Evolutionary conservation across 53 echinoderm and acorn worm genomes (phyloP).

Genomic region (Paelopatides confundens): DNA sequence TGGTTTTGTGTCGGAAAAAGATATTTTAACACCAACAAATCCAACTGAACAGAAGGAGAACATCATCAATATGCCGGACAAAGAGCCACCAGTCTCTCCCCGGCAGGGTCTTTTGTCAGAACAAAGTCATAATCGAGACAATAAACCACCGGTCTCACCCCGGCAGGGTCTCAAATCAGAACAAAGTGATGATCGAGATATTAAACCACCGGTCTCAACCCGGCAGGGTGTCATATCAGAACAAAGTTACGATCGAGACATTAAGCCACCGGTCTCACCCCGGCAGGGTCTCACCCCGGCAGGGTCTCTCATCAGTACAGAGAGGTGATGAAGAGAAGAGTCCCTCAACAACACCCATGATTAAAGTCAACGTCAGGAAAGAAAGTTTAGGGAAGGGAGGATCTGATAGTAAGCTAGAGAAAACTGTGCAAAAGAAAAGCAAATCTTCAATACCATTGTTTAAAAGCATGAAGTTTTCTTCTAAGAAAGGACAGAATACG

Average conservation of each 20-base stretch:
- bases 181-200: constrained; percentile 33
- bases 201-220: background rate
- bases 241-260: background rate
- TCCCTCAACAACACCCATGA: background rate
- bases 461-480: constrained; percentile 21
- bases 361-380: background rate
- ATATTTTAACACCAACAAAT: too few relatives aligned
- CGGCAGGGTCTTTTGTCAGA: background rate
- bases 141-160: background rate
- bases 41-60: too few relatives aligned
- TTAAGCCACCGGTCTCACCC: background rate
- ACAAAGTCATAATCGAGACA: constrained; percentile 23
- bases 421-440: constrained; percentile 5
- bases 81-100: background rate
- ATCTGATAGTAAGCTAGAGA: background rate
- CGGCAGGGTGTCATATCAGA: constrained; percentile 8
- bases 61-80: too few relatives aligned
- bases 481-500: background rate
- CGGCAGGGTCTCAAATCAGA: background rate
- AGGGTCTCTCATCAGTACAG: background rate
- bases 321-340: background rate
- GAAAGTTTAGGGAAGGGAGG: background rate
- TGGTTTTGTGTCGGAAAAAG: too few relatives aligned
- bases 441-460: constrained; percentile 35
- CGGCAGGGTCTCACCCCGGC: constrained; percentile 17